Conservation (phyloP, 2,113 vertebrate species). For the Erinaceus europaeus region DNA sequence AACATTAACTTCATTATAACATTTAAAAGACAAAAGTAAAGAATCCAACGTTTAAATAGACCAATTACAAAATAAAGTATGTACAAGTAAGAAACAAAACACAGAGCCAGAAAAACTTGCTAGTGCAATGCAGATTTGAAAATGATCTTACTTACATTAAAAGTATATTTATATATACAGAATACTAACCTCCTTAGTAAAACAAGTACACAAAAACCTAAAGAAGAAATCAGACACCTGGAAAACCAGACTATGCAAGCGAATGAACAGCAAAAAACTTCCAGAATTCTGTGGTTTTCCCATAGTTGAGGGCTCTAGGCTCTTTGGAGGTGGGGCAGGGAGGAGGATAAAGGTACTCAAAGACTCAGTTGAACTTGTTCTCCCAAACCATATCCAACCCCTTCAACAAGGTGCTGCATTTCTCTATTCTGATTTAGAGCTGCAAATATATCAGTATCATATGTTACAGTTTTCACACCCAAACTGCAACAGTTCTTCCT, state of each 20-base stretch:
- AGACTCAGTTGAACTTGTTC: neutral
- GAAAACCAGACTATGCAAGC: neutral
- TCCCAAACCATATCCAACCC: neutral
- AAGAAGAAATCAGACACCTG: neutral
- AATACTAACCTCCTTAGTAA: neutral
- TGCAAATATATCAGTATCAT: too few species aligned
- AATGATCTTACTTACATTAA: neutral
- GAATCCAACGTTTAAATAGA: neutral
- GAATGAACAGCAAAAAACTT: neutral
- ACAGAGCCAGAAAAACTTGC: too few species aligned
- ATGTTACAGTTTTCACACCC: neutral
- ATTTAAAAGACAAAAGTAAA: conserved; percentile 27
- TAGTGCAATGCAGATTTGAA: too few species aligned
- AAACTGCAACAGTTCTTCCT: too few species aligned
- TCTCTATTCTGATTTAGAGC: too few species aligned
- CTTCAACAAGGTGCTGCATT: too few species aligned
- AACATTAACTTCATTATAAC: too few species aligned
- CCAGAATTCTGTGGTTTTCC: neutral
- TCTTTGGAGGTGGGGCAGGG: too few species aligned
- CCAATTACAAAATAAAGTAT: neutral
- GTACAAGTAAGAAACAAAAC: conserved; percentile 19
- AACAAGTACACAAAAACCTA: neutral
- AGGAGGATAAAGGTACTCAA: neutral
- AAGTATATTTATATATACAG: neutral
- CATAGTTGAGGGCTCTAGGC: neutral